Evolutionary conservation across 2,113 vertebrate species (phyloP).

Genomic region (Oreocharis arfaki): DNA sequence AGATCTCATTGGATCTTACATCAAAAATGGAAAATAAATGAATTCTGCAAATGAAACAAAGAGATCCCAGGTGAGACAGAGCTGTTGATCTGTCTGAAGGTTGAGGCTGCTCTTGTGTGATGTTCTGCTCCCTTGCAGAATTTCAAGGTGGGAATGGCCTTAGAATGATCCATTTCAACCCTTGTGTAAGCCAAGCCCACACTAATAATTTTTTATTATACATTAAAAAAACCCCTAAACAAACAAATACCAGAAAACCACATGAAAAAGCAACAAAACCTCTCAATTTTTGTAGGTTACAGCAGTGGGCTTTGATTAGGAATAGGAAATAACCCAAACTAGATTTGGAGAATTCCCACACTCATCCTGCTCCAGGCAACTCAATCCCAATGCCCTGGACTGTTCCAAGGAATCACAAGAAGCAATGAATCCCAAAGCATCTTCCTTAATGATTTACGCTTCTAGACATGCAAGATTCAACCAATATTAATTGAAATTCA

Average conservation of each 20-base stretch:
- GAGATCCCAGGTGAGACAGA: not conserved
- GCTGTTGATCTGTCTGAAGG: not conserved
- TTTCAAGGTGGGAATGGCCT: not conserved
- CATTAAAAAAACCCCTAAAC: not conserved
- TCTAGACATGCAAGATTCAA: not conserved
- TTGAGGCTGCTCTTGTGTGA: not conserved
- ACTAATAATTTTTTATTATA: not conserved
- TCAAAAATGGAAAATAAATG: not conserved
- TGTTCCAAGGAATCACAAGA: not conserved
- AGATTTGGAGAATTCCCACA: not conserved
- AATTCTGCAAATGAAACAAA: not conserved
- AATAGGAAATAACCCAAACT: not conserved
- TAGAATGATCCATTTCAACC: not conserved
- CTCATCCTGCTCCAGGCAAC: not conserved
- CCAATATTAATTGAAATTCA: not conserved
- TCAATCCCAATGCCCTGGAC: not conserved
- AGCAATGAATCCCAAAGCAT: not conserved
- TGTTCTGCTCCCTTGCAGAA: not conserved
- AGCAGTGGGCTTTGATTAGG: not conserved
- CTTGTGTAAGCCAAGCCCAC: not conserved
- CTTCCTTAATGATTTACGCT: not conserved
- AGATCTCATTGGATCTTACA: not conserved
- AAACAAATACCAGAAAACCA: rapidly evolving
- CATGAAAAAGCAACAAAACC: not conserved
- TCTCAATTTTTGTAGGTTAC: not conserved